These are phyloP conservation scores for Ovis aries DNA, from an alignment of 2,113 vertebrate species.

Conservation along the genomic window DNA sequence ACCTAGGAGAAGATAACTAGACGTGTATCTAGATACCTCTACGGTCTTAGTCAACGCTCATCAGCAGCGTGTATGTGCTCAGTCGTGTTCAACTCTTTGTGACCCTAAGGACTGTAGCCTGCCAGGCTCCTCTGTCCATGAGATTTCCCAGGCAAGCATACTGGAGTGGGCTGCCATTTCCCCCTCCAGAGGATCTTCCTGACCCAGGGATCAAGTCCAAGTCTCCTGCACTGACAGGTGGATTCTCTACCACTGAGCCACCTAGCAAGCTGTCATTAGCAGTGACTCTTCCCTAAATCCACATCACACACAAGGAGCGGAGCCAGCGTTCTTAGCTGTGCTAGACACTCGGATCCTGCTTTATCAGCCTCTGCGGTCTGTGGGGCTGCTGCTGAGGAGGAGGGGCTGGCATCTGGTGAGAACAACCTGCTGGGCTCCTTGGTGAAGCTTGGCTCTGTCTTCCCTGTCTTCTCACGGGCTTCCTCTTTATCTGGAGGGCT, in stretches of 20 bases:
- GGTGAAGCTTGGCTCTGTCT: constrained; percentile 77
- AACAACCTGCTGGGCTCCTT: constrained; percentile 81
- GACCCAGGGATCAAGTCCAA: not conserved
- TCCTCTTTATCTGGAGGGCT: constrained; percentile 88
- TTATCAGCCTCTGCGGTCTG: rapidly evolving
- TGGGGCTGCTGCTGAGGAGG: not conserved
- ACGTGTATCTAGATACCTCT: not conserved
- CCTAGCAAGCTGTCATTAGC: not conserved
- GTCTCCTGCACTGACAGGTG: not conserved
- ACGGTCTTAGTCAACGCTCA: not conserved
- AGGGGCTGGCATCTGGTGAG: not conserved
- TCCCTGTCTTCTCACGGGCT: constrained; percentile 75
- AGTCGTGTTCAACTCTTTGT: not conserved
- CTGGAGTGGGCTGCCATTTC: not conserved
- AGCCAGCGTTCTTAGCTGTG: rapidly evolving
- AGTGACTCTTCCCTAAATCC: not conserved
- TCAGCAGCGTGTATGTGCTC: not conserved
- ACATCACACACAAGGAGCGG: too few relatives aligned
- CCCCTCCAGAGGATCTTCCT: not conserved
- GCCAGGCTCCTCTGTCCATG: not conserved
- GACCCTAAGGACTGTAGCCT: not conserved
- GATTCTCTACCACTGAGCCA: not conserved
- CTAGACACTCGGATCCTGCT: rapidly evolving
- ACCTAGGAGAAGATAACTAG: too few relatives aligned
- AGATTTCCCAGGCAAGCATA: not conserved